phyloP scores from a whole-genome alignment of 2,888 invertebrate genomes.

The Drosophila subsilvestris region DNA sequence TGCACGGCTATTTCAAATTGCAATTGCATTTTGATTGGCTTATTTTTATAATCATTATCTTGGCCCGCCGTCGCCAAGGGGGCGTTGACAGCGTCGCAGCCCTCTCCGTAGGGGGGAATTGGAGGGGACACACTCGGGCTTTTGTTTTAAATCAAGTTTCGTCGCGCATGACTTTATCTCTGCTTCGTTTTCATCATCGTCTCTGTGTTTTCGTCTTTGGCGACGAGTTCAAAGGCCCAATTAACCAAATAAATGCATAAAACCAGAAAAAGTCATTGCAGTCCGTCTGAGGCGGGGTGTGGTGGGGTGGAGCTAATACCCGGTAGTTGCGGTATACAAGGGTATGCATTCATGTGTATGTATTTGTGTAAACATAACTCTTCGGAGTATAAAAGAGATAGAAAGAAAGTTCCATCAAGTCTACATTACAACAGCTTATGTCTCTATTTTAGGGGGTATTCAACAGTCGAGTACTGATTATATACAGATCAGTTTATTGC shows the following conservation, averaged over 20 bases:
- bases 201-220: slow-evolving; percentile 20
- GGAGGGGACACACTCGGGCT: slow-evolving; percentile 6
- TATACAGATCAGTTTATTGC: slow-evolving; percentile 19
- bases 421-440: too few species aligned
- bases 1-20: slow-evolving; percentile 27
- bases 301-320: slow-evolving; percentile 3
- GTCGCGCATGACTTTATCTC: slow-evolving; percentile 54
- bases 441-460: neutral
- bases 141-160: slow-evolving; percentile 69
- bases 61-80: slow-evolving; percentile 49
- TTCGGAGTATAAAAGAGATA: too few species aligned
- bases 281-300: slow-evolving; percentile 14
- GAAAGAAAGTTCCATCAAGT: neutral
- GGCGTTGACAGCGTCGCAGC: slow-evolving; percentile 65
- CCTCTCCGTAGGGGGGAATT: slow-evolving; percentile 3
- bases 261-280: slow-evolving; percentile 43
- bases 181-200: slow-evolving; percentile 55
- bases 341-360: too few species aligned
- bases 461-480: slow-evolving; percentile 9
- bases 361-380: too few species aligned
- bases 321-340: neutral
- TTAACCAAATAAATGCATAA: slow-evolving; percentile 64
- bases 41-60: slow-evolving; percentile 38
- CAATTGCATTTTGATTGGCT: slow-evolving; percentile 42
- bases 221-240: slow-evolving; percentile 73